Evolutionary conservation across 2,888 invertebrate genomes (phyloP).

Genomic region (Catocala nupta): DNA sequence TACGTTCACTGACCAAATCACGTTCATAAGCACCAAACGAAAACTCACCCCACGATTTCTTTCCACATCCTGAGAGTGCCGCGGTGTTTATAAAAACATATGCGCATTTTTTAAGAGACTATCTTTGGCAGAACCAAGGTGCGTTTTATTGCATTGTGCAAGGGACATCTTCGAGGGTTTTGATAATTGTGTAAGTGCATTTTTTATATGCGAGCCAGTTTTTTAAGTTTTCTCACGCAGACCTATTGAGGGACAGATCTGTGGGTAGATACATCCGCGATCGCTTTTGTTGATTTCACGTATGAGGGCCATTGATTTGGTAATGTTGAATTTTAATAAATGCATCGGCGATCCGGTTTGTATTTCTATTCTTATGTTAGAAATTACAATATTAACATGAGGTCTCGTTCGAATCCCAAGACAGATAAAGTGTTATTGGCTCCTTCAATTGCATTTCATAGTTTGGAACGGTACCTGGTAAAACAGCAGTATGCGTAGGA

Average conservation of each 20-base stretch:
- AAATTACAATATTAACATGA: background rate
- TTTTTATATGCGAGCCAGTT: slow-evolving; percentile 83
- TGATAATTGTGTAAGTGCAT: slow-evolving; percentile 80
- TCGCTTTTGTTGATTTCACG: slow-evolving; percentile 63
- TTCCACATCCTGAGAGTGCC: slow-evolving; percentile 63
- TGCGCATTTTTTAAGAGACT: slow-evolving; percentile 85
- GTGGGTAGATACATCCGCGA: slow-evolving; percentile 86
- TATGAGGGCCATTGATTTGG: slow-evolving; percentile 73
- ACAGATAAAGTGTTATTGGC: too few species aligned
- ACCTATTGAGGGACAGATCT: slow-evolving; percentile 78
- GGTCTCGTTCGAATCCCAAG: too few species aligned
- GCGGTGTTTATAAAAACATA: slow-evolving; percentile 84
- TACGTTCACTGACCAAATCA: slow-evolving; percentile 53
- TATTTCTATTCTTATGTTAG: slow-evolving; percentile 4
- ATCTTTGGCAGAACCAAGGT: slow-evolving; percentile 80
- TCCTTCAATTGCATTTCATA: too few species aligned
- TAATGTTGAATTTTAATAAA: slow-evolving; percentile 43
- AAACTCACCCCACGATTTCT: slow-evolving; percentile 72
- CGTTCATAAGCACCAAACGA: slow-evolving; percentile 37
- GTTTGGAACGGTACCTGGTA: too few species aligned
- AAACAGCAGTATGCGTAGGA: too few species aligned
- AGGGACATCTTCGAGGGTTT: slow-evolving; percentile 80
- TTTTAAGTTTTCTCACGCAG: slow-evolving; percentile 87
- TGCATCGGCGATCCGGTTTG: slow-evolving; percentile 29
- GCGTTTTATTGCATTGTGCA: slow-evolving; percentile 73